Base-by-base conservation (phyloP, 1,140 invertebrate species). In the Micrasema minimum region DNA sequence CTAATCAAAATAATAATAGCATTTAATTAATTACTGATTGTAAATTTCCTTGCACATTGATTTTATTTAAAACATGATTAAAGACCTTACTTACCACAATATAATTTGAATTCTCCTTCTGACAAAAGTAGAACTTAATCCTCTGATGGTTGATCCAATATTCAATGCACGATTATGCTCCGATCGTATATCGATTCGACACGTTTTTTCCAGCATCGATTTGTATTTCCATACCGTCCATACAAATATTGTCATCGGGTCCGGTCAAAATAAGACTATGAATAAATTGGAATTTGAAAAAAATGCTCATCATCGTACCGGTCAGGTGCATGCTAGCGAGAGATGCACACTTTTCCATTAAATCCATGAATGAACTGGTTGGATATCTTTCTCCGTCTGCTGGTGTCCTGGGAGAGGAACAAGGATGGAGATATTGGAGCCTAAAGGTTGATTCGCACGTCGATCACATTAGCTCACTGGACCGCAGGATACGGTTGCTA, bases 181-280 rank as follows among this genome's bases (percentile, higher is more conserved):
- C 35, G 69, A 31, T 41, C 50, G 64, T 59, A 46, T 23, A 50
- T 66, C 65, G 57, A 74, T 74, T 67, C 45, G 72, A 74, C 65
- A 71, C 72, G 72, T 71, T 68, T 74, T 71, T 74, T 70, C 16
- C 20, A n/a, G n/a, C 55, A 55, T 72, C 41, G 67, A 65, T 69
- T 66, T 61, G 43, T 68, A 66, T 61, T 61, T 74, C 69, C 72
- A 73, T 73, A 73, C 35, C 20, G 66, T 51, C 65, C 65, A 57
- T 71, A 69, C 53, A 66, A 74, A 74, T 71, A 74, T 74, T 74
- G 72, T 74, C 72, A 71, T 74, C 72, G 55, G 57, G 23, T 14
- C 51, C 26, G 37, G 18, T 43, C 22, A 61, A 69, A 69, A 69
- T 69, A 61, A 69, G 57, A 69, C 67, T 67, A 70, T 73, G 55